These are phyloP conservation scores for Amphiprion percula DNA, from an alignment of 2,113 vertebrate genomes.

Conservation along the genomic window DNA sequence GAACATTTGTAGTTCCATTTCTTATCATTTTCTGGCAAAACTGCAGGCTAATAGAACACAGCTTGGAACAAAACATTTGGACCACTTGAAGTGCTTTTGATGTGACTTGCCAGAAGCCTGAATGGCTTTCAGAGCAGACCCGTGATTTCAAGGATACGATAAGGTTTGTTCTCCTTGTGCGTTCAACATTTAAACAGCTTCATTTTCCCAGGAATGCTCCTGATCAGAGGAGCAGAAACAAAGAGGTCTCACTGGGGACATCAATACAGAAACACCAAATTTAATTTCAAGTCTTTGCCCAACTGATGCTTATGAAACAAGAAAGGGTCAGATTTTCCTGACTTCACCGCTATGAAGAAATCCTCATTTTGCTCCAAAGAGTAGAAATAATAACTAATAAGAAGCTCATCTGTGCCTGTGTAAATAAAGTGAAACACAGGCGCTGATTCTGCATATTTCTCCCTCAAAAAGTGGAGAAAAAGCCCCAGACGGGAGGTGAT, in stretches of 20 bases:
- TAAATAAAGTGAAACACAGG: constrained; percentile 30
- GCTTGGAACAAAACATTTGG: constrained; percentile 47
- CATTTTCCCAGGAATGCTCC: constrained; percentile 23
- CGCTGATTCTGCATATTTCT: constrained; percentile 51
- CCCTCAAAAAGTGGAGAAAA: constrained; percentile 15
- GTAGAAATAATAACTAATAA: constrained; percentile 22
- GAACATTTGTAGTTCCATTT: constrained; percentile 26
- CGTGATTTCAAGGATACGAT: constrained; percentile 36
- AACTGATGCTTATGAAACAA: constrained; percentile 16
- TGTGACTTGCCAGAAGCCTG: constrained; percentile 45
- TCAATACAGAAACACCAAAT: constrained; percentile 3
- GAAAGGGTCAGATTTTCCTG: constrained; percentile 15
- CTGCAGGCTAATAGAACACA: constrained; percentile 39
- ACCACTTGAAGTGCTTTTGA: constrained; percentile 28
- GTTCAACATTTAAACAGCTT: constrained; percentile 37
- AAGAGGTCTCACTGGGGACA: not conserved
- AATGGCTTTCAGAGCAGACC: constrained; percentile 40
- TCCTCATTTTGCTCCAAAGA: constrained; percentile 1
- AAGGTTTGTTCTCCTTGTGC: constrained; percentile 34
- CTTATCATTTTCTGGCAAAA: constrained; percentile 59
- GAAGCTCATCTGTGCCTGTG: constrained; percentile 11
- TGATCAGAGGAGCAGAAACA: constrained; percentile 16
- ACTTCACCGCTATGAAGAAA: constrained; percentile 8
- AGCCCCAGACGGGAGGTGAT: constrained; percentile 23
- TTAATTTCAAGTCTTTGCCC: constrained; percentile 1